Evolutionary conservation across 1,140 invertebrate genomes (phyloP).

Genomic region (Cyrtorhinus lividipennis): DNA sequence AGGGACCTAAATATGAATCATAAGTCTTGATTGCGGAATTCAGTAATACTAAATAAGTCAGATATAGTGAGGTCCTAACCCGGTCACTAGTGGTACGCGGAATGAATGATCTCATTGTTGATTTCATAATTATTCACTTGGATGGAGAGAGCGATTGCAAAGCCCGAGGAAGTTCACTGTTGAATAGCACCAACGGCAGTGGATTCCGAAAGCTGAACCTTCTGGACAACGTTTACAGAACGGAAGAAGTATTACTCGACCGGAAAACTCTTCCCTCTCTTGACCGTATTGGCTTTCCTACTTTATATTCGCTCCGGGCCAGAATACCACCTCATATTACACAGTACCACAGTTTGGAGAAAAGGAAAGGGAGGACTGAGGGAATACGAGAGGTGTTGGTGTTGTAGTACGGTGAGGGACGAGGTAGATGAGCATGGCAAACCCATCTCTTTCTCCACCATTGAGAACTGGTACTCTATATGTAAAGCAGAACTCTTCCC

Average conservation of each 20-base stretch:
- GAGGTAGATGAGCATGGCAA: background rate
- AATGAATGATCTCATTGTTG: no score
- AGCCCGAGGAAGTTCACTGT: no score
- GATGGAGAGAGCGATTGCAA: no score
- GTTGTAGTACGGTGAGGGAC: background rate
- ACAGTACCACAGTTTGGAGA: background rate
- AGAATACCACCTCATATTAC: background rate
- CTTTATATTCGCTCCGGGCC: background rate
- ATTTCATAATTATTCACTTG: no score
- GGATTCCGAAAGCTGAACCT: background rate
- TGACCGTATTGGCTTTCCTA: background rate
- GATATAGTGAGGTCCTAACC: no score
- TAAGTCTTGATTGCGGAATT: no score
- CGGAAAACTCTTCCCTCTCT: background rate
- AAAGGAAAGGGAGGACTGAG: background rate
- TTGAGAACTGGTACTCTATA: background rate
- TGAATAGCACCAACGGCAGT: no score
- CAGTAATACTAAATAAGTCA: no score
- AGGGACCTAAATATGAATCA: no score
- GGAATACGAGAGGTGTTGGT: background rate
- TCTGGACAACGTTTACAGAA: background rate
- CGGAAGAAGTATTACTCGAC: background rate
- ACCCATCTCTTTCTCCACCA: background rate
- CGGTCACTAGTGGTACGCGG: no score
- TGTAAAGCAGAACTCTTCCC: background rate